phyloP scores from a whole-genome alignment of 2,797 vertebrate species.

The Podarcis siculus region DNA sequence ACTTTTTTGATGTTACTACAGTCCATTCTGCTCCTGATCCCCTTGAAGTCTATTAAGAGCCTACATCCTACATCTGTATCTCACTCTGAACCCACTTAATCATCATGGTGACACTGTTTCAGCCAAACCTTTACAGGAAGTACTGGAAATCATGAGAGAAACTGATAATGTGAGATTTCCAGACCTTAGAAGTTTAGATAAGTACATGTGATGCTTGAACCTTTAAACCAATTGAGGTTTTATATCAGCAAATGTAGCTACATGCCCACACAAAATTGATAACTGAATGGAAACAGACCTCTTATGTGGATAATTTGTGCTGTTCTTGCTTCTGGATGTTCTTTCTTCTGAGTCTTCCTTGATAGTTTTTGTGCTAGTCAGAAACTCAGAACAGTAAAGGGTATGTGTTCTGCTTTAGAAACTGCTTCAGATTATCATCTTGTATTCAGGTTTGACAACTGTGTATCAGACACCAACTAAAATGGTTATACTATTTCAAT shows the following conservation, averaged over 20 bases:
- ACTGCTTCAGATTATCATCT: background rate
- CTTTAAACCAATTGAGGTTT: constrained; percentile 55
- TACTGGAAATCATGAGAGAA: constrained; percentile 53
- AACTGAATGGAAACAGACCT: constrained; percentile 58
- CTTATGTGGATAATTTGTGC: constrained; percentile 17
- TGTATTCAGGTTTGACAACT: background rate
- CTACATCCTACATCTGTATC: constrained; percentile 24
- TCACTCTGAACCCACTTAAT: constrained; percentile 43
- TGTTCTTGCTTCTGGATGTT: background rate
- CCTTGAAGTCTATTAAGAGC: constrained; percentile 43
- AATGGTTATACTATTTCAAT: background rate
- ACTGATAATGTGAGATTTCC: constrained; percentile 58
- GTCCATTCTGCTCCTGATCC: background rate
- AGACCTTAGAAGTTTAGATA: constrained; percentile 68
- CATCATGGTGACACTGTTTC: constrained; percentile 47
- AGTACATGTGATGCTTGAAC: constrained; percentile 57
- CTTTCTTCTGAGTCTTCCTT: background rate
- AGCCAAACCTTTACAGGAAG: constrained; percentile 52
- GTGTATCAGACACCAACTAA: background rate
- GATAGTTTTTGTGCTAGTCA: background rate
- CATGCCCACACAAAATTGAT: constrained; percentile 21
- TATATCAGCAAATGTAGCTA: constrained; percentile 36
- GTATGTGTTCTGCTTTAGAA: background rate
- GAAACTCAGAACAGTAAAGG: background rate
- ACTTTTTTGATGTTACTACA: constrained; percentile 2